Base-by-base conservation (phyloP, 2,888 invertebrate species). In the Drosophila cognata region DNA sequence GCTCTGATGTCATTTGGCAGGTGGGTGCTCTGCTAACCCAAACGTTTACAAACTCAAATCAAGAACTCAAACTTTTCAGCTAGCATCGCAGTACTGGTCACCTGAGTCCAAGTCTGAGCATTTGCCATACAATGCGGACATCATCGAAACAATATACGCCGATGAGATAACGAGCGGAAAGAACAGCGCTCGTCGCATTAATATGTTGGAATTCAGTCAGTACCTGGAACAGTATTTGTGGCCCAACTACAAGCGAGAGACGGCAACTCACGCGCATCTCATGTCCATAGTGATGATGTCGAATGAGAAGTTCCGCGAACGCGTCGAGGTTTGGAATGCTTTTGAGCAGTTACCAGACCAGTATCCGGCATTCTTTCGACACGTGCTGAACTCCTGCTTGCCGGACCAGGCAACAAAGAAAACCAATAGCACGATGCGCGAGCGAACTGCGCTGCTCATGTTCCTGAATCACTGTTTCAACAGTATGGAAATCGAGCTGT, bases 261-360 rank as follows among this genome's bases (percentile, higher is more conserved):
- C 94, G 80, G 96, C 98, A 2, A 95, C 96, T 2, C 95, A 96
- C 86, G 96, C 97, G n/a, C 99, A 99, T 92, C 95, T 99, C 91
- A 96, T 99, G 96, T 99, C 99, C 0, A 98, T 99, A 78, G 97
- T 98, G n/a, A 96, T 98, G 0, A 98, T 99, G 97, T 96, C 99
- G 53, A 99, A 99, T 94, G 99, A 99, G 92, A 99, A 99, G 93
- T 98, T 99, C 91, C 94, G 99, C 2, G 99, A 99, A 93, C 94
- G 99, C 61, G 98, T 99, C 11, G 97, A 97, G 73, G 98, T 99
- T 5, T 99, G 99, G 99, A 96, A 97, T 94, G 96, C 97, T 83
- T 98, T 99, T 89, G 95, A 97, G 72, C 96, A 96, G 79, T 94
- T 95, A 63, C 95, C 96, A 0, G 95, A 96, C 3, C 95, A 97